Evolutionary conservation across 2,797 vertebrate species (phyloP).

Genomic region (Anguilla anguilla): DNA sequence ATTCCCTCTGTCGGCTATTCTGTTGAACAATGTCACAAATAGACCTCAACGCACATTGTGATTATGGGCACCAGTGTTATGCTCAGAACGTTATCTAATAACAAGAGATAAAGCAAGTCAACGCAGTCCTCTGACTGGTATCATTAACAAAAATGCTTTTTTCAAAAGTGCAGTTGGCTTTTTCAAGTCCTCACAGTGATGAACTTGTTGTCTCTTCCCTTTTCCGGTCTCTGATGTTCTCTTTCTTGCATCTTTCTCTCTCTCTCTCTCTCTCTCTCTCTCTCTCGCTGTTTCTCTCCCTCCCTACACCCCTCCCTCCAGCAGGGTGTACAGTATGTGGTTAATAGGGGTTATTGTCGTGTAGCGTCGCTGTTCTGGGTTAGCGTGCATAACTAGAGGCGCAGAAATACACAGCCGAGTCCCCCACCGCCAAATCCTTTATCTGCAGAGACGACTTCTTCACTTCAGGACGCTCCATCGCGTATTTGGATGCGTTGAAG

Average conservation of each 20-base stretch:
- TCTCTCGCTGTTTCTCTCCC: background rate
- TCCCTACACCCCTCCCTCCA: background rate
- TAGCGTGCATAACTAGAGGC: slow-evolving; percentile 54
- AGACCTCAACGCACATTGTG: background rate
- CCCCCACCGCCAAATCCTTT: slow-evolving; percentile 25
- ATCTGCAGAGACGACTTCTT: no score
- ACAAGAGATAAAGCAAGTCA: background rate
- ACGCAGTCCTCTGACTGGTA: background rate
- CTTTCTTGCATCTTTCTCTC: no score
- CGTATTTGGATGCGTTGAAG: no score
- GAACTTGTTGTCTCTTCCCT: background rate
- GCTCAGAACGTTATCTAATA: background rate
- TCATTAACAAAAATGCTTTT: background rate
- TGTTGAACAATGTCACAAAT: background rate
- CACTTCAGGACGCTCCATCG: no score
- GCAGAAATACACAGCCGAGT: slow-evolving; percentile 66
- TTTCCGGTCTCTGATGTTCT: no score
- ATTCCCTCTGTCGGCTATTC: background rate
- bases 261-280: no score
- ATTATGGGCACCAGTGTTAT: background rate
- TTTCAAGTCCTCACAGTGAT: background rate
- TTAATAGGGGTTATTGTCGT: no score
- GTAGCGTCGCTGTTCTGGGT: slow-evolving; percentile 27
- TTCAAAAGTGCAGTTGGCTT: background rate
- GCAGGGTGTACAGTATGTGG: no score